Evolutionary conservation across 2,113 vertebrate genomes (phyloP).

Genomic region (Echinops telfairi): DNA sequence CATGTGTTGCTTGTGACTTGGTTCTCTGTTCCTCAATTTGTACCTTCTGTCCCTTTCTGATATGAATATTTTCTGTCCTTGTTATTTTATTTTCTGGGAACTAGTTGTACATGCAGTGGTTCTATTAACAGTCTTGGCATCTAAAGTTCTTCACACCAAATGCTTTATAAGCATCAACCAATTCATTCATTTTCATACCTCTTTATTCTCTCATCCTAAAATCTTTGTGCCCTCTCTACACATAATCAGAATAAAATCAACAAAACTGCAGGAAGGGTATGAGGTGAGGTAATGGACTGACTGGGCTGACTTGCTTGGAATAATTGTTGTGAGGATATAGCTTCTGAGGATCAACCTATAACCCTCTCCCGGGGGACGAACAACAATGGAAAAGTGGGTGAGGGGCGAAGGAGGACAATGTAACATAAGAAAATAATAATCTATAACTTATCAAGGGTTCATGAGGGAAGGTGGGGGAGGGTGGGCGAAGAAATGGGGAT

Average conservation of each 20-base stretch:
- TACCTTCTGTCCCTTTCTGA: conserved; percentile 51
- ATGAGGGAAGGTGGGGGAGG: too few species aligned
- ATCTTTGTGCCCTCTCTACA: background rate
- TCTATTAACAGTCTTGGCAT: conserved; percentile 72
- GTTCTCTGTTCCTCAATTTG: background rate
- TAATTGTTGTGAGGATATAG: background rate
- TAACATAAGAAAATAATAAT: too few species aligned
- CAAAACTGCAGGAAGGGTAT: background rate
- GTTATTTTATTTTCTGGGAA: conserved; percentile 70
- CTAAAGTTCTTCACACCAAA: conserved; percentile 68
- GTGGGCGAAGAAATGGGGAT: too few species aligned
- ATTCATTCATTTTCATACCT: conserved; percentile 28
- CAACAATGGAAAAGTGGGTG: too few species aligned
- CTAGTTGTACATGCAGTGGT: conserved; percentile 47
- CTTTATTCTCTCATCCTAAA: conserved; percentile 23
- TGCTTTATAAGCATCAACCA: conserved; percentile 50
- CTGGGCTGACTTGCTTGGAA: background rate
- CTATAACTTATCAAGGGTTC: too few species aligned
- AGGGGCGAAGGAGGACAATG: too few species aligned
- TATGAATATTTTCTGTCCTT: conserved; percentile 52
- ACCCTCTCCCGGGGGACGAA: too few species aligned
- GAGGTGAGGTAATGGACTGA: background rate
- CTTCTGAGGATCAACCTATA: too few species aligned
- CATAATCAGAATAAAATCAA: background rate
- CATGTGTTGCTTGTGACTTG: background rate